These are phyloP conservation scores for Engystomops pustulosus DNA, from an alignment of 2,113 vertebrate species.

Conservation along the genomic window DNA sequence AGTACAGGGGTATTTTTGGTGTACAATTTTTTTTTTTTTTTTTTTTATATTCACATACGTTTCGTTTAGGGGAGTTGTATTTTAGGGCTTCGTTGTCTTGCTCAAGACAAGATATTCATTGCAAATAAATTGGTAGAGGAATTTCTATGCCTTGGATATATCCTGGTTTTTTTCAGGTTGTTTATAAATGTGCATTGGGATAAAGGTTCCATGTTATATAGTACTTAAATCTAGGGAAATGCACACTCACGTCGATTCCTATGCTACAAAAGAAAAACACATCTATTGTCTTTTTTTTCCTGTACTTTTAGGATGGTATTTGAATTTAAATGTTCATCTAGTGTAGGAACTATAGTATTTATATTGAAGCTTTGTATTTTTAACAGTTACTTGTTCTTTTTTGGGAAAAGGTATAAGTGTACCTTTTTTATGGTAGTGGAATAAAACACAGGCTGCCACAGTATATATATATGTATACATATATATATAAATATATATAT, in stretches of 20 bases:
- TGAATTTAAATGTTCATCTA: constrained; percentile 99
- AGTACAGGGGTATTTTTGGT: constrained; percentile 82
- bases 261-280: constrained; percentile 99
- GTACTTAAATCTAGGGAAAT: constrained; percentile 99
- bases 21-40: constrained; percentile 72
- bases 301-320: constrained; percentile 99
- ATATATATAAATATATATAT: constrained; percentile 78
- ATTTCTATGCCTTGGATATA: constrained; percentile 95
- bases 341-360: constrained; percentile 99
- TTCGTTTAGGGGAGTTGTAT: constrained; percentile 93
- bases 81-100: constrained; percentile 94
- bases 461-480: constrained; percentile 76
- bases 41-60: constrained; percentile 85
- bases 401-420: constrained; percentile 93
- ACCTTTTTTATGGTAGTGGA: constrained; percentile 99
- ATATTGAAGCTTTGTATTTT: constrained; percentile 99
- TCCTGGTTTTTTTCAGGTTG: constrained; percentile 96
- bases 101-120: constrained; percentile 92
- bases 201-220: constrained; percentile 99
- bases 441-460: constrained; percentile 98
- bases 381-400: constrained; percentile 99
- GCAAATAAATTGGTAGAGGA: constrained; percentile 86
- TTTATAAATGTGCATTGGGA: constrained; percentile 97
- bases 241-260: constrained; percentile 99
- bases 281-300: constrained; percentile 99